Percentiles rank a stretch among this genome's conserved stretches.
phyloP scores from a whole-genome alignment of 23 tunicate species.

The Clavelina lepadiformis region DNA sequence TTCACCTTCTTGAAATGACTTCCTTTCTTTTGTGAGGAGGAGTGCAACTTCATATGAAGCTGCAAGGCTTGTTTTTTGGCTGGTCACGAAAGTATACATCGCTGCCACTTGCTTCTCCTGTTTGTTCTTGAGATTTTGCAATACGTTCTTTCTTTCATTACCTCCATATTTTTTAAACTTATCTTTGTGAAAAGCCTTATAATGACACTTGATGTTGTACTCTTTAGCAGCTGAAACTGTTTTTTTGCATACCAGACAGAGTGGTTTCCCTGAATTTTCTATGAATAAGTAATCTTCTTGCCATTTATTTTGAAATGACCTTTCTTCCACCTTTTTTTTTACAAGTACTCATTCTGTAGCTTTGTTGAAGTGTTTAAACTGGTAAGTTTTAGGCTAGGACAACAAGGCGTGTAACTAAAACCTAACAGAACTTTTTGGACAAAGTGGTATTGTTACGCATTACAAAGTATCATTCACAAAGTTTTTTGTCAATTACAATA shows the following conservation, averaged over 20 bases:
- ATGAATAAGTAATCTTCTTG: conserved; percentile 1
- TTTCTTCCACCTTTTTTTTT: conserved; percentile 17
- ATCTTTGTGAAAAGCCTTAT: conserved; percentile 37
- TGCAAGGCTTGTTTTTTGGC: conserved; percentile 10
- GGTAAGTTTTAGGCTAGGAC: too few species aligned
- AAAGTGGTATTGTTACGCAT: too few species aligned
- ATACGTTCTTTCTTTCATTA: conserved; percentile 16
- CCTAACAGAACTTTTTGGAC: too few species aligned
- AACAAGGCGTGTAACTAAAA: too few species aligned
- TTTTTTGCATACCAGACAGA: conserved; percentile 7
- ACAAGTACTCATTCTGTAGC: neutral
- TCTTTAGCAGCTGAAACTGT: conserved; percentile 29
- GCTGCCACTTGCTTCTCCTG: conserved; percentile 11
- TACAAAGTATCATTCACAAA: too few species aligned
- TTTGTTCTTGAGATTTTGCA: conserved; percentile 28
- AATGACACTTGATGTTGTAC: conserved; percentile 65
- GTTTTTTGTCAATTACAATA: too few species aligned
- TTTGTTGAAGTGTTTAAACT: conserved; percentile 7
- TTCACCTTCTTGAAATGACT: conserved; percentile 36
- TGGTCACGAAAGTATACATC: conserved; percentile 23
- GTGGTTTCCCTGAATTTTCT: conserved; percentile 7
- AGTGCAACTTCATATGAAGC: conserved; percentile 43
- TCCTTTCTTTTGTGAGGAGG: conserved; percentile 17
- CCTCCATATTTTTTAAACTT: conserved; percentile 26
- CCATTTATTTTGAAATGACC: conserved; percentile 3